A percentile compares a stretch with the other conserved stretches of the same genome.
These are phyloP conservation scores for Erannis defoliaria DNA, from an alignment of 2,888 invertebrate species.

Conservation along the genomic window DNA sequence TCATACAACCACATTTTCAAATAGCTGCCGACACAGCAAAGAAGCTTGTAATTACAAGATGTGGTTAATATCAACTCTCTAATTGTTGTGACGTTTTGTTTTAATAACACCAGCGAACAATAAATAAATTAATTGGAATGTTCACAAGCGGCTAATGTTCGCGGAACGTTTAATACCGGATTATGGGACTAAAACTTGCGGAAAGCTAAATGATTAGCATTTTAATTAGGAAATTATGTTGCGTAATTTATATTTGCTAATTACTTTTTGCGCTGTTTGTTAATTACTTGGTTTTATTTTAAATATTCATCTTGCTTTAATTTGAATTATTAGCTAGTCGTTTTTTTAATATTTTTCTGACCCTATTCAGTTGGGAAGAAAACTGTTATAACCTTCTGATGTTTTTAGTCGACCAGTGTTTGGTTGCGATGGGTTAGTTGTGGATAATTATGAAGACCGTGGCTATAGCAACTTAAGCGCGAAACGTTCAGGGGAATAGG, in stretches of 20 bases:
- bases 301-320: neutral
- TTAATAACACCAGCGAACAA: conserved; percentile 4
- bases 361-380: no score
- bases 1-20: no score
- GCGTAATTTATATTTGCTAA: conserved; percentile 8
- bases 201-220: conserved; percentile 9
- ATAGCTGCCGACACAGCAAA: no score
- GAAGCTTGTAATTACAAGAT: no score
- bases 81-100: neutral
- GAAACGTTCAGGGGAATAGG: no score
- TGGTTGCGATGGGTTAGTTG: no score
- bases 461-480: no score
- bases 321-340: neutral
- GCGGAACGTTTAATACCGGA: conserved; percentile 11
- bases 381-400: no score
- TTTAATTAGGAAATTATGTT: conserved; percentile 19
- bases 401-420: no score
- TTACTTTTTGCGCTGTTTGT: conserved; percentile 4
- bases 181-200: conserved; percentile 8
- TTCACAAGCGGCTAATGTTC: conserved; percentile 9
- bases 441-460: no score
- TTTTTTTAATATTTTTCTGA: no score
- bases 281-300: neutral
- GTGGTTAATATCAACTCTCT: neutral
- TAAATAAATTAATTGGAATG: conserved; percentile 25